A percentile compares a stretch with the other conserved stretches of the same genome.
Evolutionary conservation across 2,888 invertebrate genomes (phyloP).

Genomic region (Bellardia bayeri): DNA sequence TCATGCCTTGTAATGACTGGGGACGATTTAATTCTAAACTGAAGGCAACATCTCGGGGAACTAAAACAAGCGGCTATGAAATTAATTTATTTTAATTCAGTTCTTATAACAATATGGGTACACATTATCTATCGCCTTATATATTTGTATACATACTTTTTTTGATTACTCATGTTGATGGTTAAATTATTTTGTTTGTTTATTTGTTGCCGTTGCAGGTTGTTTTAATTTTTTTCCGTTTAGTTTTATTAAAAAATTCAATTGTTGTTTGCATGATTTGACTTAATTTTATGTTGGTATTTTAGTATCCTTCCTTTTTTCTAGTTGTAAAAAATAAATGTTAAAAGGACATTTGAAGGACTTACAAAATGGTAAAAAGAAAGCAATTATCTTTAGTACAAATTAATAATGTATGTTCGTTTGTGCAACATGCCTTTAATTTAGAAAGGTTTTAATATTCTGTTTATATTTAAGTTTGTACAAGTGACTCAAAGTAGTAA

Average conservation of each 20-base stretch:
- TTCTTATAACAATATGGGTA: slow-evolving; percentile 24
- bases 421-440: too few species aligned
- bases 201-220: slow-evolving; percentile 26
- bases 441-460: too few species aligned
- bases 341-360: slow-evolving; percentile 40
- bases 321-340: not conserved
- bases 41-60: slow-evolving; percentile 6
- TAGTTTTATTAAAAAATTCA: slow-evolving; percentile 17
- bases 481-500: too few species aligned
- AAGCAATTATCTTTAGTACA: not conserved
- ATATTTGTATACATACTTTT: slow-evolving; percentile 9
- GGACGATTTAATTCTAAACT: slow-evolving; percentile 5
- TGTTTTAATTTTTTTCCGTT: slow-evolving; percentile 5
- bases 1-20: slow-evolving; percentile 42
- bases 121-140: not conserved
- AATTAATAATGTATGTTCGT: too few species aligned
- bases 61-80: slow-evolving; percentile 73
- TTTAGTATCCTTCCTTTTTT: not conserved
- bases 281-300: slow-evolving; percentile 39
- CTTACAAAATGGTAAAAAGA: not conserved
- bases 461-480: too few species aligned
- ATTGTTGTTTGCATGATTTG: slow-evolving; percentile 65
- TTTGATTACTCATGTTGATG: slow-evolving; percentile 62
- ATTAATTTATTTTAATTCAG: slow-evolving; percentile 71
- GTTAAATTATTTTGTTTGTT: slow-evolving; percentile 60